Evolutionary conservation across 2,888 invertebrate genomes (phyloP), one percentile per base, ranked within the genome.

Genomic region (Stenichneumon culpator): DNA sequence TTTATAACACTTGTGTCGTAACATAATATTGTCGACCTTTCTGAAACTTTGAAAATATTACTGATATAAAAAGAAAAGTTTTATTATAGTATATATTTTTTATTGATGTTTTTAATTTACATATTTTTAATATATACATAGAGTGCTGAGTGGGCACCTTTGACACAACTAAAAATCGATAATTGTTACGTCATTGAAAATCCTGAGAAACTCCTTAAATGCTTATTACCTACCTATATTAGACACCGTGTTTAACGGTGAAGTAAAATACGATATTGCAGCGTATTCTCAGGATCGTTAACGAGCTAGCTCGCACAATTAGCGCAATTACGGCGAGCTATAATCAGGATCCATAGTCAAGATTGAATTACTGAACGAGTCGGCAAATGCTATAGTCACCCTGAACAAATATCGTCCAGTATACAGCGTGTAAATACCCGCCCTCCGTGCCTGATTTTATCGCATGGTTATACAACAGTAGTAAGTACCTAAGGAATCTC

Each of bases 291-390:
- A 4, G 22, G 50, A 63, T 63, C 39, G 32, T 32, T 63, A 70
- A 79, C 57, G 44, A 47, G 63, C 32, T 47, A 16, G 5, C 28
- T 50, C 65, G 52, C 65, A 19, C 79, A 70, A 70, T 79, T 79
- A 79, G 63, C 68, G 60, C 60, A 70, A 79, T 70, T 70, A 79
- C 25, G 36, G 50, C 60, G 63, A 63, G 32, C 70, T 50, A 39
- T 39, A 39, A 39, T 39, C 39, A 39, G 47, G 63, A 47, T 54
- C 7, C 63, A 47, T 70, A 63, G 70, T 79, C 70, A 70, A 32
- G 70, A 47, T 79, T 36, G 50, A 44, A 79, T 63, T 70, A 79
- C 50, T 63, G 69, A 19, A 32, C 70, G 60, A 63, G 22, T 9
- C 69, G 28, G 44, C 36, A 47, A 52, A 52, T 52, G 19, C 54